Conservation (phyloP, 1,140 invertebrate species). For the Drosophila mojavensis region DNA sequence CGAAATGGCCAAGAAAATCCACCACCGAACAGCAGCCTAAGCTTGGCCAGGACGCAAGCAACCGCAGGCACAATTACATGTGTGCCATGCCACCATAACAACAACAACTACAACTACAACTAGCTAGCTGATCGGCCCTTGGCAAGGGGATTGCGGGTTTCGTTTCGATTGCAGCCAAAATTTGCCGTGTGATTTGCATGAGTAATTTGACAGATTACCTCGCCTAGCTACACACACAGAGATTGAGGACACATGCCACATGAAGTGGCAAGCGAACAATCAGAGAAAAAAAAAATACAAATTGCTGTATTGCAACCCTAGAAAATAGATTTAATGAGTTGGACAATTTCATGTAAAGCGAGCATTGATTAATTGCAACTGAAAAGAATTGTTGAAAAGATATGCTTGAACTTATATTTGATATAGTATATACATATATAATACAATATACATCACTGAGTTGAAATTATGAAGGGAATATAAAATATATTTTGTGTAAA, state of each 20-base stretch:
- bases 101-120: constrained; percentile 29
- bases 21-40: constrained; percentile 29
- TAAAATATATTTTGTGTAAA: too few species aligned
- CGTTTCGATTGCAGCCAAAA: constrained; percentile 18
- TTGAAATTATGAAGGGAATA: too few species aligned
- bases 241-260: constrained; percentile 14
- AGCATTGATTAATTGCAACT: too few species aligned
- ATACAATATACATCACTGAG: too few species aligned
- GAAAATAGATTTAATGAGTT: not conserved
- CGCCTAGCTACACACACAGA: constrained; percentile 32
- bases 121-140: not conserved
- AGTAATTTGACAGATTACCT: constrained; percentile 81
- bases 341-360: too few species aligned
- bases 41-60: constrained; percentile 30
- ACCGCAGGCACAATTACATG: constrained; percentile 71
- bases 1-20: constrained; percentile 41
- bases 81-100: constrained; percentile 24
- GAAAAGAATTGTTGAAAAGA: not conserved
- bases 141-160: not conserved
- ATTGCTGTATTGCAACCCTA: not conserved
- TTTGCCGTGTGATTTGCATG: constrained; percentile 71
- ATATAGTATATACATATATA: not conserved
- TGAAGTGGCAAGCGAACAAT: not conserved
- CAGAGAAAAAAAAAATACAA: not conserved
- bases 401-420: not conserved